phyloP scores from a whole-genome alignment of 92 coral and sea anemone species.

The Paragorgia papillata region DNA sequence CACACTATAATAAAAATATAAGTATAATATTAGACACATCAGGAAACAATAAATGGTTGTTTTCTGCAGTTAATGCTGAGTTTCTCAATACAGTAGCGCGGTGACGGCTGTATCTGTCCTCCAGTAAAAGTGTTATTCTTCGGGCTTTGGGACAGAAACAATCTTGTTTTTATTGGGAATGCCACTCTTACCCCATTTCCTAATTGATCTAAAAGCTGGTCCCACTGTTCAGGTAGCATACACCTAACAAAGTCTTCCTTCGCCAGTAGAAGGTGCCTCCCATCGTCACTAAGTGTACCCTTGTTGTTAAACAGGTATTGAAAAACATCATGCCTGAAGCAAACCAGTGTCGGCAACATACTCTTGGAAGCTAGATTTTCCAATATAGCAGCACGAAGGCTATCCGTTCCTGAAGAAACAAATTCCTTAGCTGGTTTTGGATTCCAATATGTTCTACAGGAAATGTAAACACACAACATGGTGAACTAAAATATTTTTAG shows the following conservation, averaged over 20 bases:
- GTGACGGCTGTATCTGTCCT: slow-evolving; percentile 12
- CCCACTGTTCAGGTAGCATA: slow-evolving; percentile 17
- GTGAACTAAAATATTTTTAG: too few species aligned
- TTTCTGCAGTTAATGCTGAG: slow-evolving; percentile 28
- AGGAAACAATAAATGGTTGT: slow-evolving; percentile 10
- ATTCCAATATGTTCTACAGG: slow-evolving; percentile 1
- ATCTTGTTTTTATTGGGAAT: slow-evolving; percentile 14
- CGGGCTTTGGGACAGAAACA: slow-evolving; percentile 22
- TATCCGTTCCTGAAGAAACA: slow-evolving; percentile 13
- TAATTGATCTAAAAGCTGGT: slow-evolving; percentile 21
- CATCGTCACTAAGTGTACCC: slow-evolving; percentile 9
- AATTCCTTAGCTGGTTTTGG: slow-evolving; percentile 10
- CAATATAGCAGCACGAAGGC: slow-evolving; percentile 4
- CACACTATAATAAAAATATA: not conserved
- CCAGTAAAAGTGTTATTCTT: not conserved
- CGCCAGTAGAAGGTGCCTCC: slow-evolving; percentile 22
- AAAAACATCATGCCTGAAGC: slow-evolving; percentile 32
- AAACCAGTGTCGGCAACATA: not conserved
- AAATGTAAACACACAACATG: not conserved
- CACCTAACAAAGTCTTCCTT: slow-evolving; percentile 18
- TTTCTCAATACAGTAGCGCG: slow-evolving; percentile 16
- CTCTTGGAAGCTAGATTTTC: slow-evolving; percentile 31
- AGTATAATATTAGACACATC: not conserved
- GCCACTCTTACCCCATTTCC: slow-evolving; percentile 30
- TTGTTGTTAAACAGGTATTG: slow-evolving; percentile 1